Base-by-base conservation (phyloP, 2,113 vertebrate genomes). In the Lepisosteus oculatus region DNA sequence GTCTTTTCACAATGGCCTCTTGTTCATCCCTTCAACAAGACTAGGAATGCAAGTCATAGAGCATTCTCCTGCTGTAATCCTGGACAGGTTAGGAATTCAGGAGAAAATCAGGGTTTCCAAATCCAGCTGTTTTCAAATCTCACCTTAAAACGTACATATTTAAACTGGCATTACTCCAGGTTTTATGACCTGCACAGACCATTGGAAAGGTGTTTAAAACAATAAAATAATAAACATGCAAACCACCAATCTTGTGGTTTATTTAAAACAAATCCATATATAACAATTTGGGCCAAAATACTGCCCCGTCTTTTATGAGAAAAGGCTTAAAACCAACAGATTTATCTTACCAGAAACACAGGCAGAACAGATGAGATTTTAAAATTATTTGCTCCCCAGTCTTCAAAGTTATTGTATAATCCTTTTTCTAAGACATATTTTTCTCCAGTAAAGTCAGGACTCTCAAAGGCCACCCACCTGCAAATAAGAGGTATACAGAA, bases 391-490 rank as follows among this genome's bases (percentile, higher is more conserved):
- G 90, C 93, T 43, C 96, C 95, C 97, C 97, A 99, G 77, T 97
- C 93, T 71, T 95, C 94, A 0, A 87, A 90, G 74, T 68, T 88
- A 55, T 90, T 80, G 17, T 98, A 99, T 2, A 96, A 80, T 75
- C 97, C 97, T 86, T 95, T 97, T 81, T 97, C 91, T 78, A 99
- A 83, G 57, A 98, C 66, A 6, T 96, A 98, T 61, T 95, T 87
- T 73, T 98, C 94, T 29, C 97, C 97, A 0, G 91, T 94, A 83
- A 98, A 99, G 6, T 91, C 93, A 0, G 94, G 88, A 43, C 95
- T 92, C 83, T 98, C 95, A 77, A 98, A 99, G 8, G 91, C 94
- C 76, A 98, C 94, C 97, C 97, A 99, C 11, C 97, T 99, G 78
- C 47, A 69, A 47, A 9, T 3, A 3, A 4, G 11, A 29, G 29